These are phyloP conservation scores for Hephaestus fuliginosus DNA, from an alignment of 2,797 vertebrate species.

Conservation along the genomic window DNA sequence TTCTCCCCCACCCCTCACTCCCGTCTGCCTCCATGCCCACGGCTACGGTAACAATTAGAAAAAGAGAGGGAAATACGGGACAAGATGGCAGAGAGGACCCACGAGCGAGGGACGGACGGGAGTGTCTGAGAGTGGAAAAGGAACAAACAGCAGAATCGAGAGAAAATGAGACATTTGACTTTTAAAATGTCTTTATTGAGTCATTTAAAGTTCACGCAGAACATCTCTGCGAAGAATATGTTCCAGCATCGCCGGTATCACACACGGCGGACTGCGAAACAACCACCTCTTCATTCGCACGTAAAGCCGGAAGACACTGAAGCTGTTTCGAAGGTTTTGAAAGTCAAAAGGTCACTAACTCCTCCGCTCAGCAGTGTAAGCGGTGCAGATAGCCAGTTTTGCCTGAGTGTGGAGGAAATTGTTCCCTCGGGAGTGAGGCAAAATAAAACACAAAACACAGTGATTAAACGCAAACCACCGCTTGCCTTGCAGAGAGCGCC, in stretches of 20 bases:
- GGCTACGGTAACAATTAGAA: conserved; percentile 50
- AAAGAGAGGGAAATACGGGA: conserved; percentile 25
- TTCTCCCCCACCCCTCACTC: not conserved
- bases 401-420: conserved; percentile 19
- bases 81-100: conserved; percentile 1
- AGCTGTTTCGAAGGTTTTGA: conserved; percentile 6
- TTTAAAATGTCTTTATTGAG: conserved; percentile 46
- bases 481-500: not conserved
- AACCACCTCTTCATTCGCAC: conserved; percentile 7
- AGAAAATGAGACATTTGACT: conserved; percentile 48
- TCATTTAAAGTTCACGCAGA: conserved; percentile 43
- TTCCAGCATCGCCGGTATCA: not conserved
- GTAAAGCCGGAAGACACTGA: not conserved
- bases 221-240: conserved; percentile 10
- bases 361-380: not conserved
- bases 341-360: conserved; percentile 40
- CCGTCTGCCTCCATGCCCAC: conserved; percentile 38
- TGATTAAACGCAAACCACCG: conserved; percentile 10
- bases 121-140: conserved; percentile 4
- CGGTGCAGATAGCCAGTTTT: conserved; percentile 1
- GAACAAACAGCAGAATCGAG: not conserved
- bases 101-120: conserved; percentile 2
- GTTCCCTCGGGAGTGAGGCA: not conserved
- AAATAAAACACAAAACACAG: conserved; percentile 6
- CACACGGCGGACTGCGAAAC: not conserved